Base-by-base conservation (phyloP, 2,113 vertebrate species). In the Delphinus delphis region DNA sequence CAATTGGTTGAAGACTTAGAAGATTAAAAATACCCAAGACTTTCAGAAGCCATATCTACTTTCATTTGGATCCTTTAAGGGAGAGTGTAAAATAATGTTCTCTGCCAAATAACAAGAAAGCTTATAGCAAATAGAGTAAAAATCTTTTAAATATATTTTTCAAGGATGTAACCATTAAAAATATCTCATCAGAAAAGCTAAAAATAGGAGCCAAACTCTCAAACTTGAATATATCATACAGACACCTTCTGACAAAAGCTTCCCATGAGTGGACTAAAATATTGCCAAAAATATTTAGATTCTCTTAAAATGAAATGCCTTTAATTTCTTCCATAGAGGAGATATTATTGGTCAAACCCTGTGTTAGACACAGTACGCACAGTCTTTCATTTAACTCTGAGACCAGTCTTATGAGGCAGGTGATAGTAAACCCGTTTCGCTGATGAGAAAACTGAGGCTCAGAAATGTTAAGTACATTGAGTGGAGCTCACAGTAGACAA, bases 1-100 rank as follows among this genome's bases (percentile, higher is more conserved):
- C 70, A 98, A 96, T 97, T 97, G 95, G 97, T 97, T 98, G 47
- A 98, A 97, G 96, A 97, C 88, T 96, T 47, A 38, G 94, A 97
- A 96, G 87, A 97, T 97, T 98, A 95, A 97, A 97, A 98, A 97
- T 95, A 98, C 23, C n/a, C 1, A 80, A 95, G 95, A 97, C 96
- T 97, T 96, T 96, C 86, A 97, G 95, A 98, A 98, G 95, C 44
- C 76, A 67, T 90, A 93, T 96, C 86, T 94, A 93, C 79, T 89
- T 97, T 97, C 94, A 84, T 98, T 95, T 97, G 97, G 88, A 96
- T 97, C 80, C n/a, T 85, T 96, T 96, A 94, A 93, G 60, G 65
- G 90, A 93, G 20, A 9, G 77, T 89, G 73, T 73, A 97, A 95
- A 97, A 91, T 89, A 92, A 88, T 71, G 4, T 83, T 95, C 71